Conservation (phyloP, 1,140 invertebrate genomes). For the Zaprionus nigranus region DNA sequence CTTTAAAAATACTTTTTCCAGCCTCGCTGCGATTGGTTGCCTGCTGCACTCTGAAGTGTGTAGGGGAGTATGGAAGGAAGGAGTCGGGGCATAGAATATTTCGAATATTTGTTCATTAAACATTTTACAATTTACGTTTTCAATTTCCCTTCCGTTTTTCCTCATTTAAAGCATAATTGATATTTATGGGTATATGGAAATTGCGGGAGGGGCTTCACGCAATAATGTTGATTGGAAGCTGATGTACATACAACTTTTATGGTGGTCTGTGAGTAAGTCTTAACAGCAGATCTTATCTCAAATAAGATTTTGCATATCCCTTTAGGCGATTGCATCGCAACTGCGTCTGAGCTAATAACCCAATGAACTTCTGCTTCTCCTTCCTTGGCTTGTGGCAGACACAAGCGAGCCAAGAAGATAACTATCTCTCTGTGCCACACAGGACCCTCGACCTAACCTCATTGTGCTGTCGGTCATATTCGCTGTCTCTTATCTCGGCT, state of each 20-base stretch:
- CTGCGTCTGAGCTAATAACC: constrained; percentile 60
- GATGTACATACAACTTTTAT: constrained; percentile 28
- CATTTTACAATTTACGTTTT: constrained; percentile 48
- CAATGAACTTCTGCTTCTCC: constrained; percentile 28
- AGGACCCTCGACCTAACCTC: constrained; percentile 29
- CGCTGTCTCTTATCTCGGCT: constrained; percentile 72
- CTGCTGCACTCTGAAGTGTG: background rate
- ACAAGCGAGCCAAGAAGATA: constrained; percentile 60
- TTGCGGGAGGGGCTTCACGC: background rate
- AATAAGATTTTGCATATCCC: constrained; percentile 76
- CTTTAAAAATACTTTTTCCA: constrained; percentile 65
- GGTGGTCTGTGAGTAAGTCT: constrained; percentile 26
- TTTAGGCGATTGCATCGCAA: constrained; percentile 63
- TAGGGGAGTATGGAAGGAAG: too few relatives aligned
- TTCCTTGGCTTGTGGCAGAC: constrained; percentile 67
- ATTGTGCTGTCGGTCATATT: constrained; percentile 64
- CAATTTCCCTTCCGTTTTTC: constrained; percentile 62
- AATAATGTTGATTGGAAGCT: constrained; percentile 11
- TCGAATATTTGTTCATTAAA: constrained; percentile 41
- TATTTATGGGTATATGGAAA: constrained; percentile 59
- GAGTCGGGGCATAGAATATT: constrained; percentile 13
- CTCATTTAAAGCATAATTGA: constrained; percentile 76
- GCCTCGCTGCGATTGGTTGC: constrained; percentile 56
- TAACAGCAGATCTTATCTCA: constrained; percentile 60
- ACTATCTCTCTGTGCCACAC: constrained; percentile 53